Conservation (phyloP, 2,113 vertebrate genomes). For the Passer montanus region DNA sequence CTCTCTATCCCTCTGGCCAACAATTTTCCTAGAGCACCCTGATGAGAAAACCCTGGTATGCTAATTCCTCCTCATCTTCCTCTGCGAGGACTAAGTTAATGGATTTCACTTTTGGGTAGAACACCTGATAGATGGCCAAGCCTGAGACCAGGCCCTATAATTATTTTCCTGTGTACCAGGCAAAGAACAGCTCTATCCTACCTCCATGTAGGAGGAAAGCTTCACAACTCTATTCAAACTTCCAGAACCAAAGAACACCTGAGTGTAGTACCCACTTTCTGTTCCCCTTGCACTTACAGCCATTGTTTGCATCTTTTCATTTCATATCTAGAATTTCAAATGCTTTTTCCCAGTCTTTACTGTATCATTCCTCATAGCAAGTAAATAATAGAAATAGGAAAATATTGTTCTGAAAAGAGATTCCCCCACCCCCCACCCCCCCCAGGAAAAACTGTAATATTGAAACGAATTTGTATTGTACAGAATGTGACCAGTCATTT, state of each 20-base stretch:
- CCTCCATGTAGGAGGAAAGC: background rate
- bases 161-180: background rate
- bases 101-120: background rate
- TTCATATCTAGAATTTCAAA: background rate
- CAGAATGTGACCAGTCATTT: background rate
- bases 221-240: background rate
- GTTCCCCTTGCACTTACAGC: background rate
- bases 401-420: background rate
- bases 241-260: background rate
- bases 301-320: background rate
- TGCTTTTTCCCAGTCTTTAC: background rate
- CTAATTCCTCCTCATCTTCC: background rate
- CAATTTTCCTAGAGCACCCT: background rate
- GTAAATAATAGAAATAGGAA: background rate
- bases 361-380: background rate
- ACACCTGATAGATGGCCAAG: background rate
- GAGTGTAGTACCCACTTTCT: background rate
- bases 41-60: background rate
- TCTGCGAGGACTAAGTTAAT: background rate
- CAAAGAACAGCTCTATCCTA: background rate
- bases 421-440: no score
- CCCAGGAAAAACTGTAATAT: background rate
- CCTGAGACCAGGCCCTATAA: background rate
- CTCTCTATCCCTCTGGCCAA: background rate
- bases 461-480: background rate